Base-by-base conservation (phyloP, 2,113 vertebrate species). In the Heterochromis multidens region DNA sequence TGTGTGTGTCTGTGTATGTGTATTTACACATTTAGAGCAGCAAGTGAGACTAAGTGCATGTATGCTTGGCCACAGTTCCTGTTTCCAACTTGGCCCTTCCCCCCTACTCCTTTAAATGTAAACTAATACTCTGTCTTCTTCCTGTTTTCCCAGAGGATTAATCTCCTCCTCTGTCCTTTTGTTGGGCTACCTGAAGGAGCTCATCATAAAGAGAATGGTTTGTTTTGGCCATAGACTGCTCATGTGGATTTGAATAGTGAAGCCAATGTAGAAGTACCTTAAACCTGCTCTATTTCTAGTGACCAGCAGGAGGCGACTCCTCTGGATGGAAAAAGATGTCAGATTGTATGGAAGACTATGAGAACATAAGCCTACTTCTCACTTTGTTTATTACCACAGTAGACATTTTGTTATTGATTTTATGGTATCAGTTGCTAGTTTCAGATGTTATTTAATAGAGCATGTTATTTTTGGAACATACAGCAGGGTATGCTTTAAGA, bases 101-200 rank as follows among this genome's bases (percentile, higher is more conserved):
- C 91, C 84, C 82, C 62, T 79, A 83, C 58, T 74, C 31, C 67
- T 79, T 60, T 14, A 81, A 67, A 77, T n/a, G 43, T 67, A 81
- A 87, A 78, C 76, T 76, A 74, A 74, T 54, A 46, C 46, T 74
- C 35, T 40, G 49, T 7, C 70, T 74, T 74, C 4, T 21, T 54
- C 54, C 70, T 54, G 46, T 33, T 74, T 74, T 31, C 27, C 46
- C 70, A 74, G 46, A 33, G 27, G 70, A 33, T 74, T 74, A 21
- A 31, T 74, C 27, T 31, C 46, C 67, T 74, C 29, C 27, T 27
- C 70, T 74, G 27, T 33, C 21, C 27, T 74, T 33, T 17, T 31
- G 12, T 54, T 52, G 10, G 52, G 67, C 29, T 52, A 52, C 17
- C 67, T 49, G 43, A 52, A 74, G 31, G 46, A 74, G 27, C 27